Percentiles rank a stretch among this genome's conserved stretches.
Conservation (phyloP, 2,888 invertebrate genomes). For the Metallyticus violacea region DNA sequence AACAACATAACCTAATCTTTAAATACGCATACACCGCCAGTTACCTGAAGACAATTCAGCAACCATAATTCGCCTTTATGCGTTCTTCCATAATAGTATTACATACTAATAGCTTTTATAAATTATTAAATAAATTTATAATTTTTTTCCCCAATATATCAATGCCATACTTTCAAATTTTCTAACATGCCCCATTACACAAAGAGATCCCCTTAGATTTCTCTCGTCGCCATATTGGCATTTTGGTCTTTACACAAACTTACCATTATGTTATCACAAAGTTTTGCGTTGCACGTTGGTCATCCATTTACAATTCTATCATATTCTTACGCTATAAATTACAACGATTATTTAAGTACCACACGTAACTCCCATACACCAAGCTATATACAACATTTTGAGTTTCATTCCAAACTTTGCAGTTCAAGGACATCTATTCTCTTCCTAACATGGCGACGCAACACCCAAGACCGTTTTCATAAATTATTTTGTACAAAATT, state of each 20-base stretch:
- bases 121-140: background rate
- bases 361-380: conserved; percentile 51
- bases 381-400: conserved; percentile 52
- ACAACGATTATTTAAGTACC: conserved; percentile 52
- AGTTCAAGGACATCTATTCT: conserved; percentile 48
- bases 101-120: background rate
- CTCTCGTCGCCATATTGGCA: conserved; percentile 49
- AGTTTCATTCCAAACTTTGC: conserved; percentile 49
- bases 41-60: background rate
- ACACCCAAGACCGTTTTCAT: background rate
- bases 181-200: conserved; percentile 3
- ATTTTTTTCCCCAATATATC: background rate
- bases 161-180: background rate
- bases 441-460: conserved; percentile 55
- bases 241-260: conserved; percentile 49
- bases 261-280: conserved; percentile 68
- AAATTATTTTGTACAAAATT: background rate
- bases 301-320: conserved; percentile 55
- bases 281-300: conserved; percentile 54
- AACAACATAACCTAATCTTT: background rate
- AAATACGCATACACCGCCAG: background rate
- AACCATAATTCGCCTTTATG: background rate
- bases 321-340: conserved; percentile 47
- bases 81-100: background rate
- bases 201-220: conserved; percentile 22